Evolutionary conservation across 1,140 invertebrate genomes (phyloP).

Genomic region (Dendroctonus valens): DNA sequence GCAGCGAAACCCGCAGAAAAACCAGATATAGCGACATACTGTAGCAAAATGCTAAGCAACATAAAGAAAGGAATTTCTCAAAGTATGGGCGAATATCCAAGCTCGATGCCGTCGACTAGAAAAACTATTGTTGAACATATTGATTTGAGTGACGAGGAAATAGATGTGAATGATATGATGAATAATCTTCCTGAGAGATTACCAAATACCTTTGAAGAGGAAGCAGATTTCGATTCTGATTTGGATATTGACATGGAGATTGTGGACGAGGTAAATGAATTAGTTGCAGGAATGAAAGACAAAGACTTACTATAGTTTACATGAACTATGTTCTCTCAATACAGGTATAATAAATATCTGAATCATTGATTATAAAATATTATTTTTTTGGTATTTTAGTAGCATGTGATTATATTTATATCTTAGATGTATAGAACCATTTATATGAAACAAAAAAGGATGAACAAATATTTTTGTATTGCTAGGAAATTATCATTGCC

Average conservation of each 20-base stretch:
- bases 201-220: slow-evolving; percentile 36
- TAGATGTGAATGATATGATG: slow-evolving; percentile 32
- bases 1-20: slow-evolving; percentile 4
- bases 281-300: slow-evolving; percentile 32
- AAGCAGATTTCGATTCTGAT: slow-evolving; percentile 36
- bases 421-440: no score
- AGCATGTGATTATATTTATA: no score
- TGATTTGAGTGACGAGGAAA: slow-evolving; percentile 29
- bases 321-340: no score
- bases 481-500: no score
- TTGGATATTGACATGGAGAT: slow-evolving; percentile 45
- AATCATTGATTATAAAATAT: no score
- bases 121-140: slow-evolving; percentile 23
- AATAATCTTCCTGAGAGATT: slow-evolving; percentile 36
- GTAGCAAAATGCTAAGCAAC: slow-evolving; percentile 38
- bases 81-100: slow-evolving; percentile 18
- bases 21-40: slow-evolving; percentile 26
- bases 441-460: no score
- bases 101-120: background rate
- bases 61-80: slow-evolving; percentile 36
- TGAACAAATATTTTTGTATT: no score
- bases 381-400: no score
- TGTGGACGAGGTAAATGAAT: slow-evolving; percentile 43
- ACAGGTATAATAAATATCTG: no score
- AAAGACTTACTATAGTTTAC: no score